Evolutionary conservation across 2,888 invertebrate genomes (phyloP), one percentile per base, ranked within the genome.

Genomic region (Phyllotreta cruciferae): DNA sequence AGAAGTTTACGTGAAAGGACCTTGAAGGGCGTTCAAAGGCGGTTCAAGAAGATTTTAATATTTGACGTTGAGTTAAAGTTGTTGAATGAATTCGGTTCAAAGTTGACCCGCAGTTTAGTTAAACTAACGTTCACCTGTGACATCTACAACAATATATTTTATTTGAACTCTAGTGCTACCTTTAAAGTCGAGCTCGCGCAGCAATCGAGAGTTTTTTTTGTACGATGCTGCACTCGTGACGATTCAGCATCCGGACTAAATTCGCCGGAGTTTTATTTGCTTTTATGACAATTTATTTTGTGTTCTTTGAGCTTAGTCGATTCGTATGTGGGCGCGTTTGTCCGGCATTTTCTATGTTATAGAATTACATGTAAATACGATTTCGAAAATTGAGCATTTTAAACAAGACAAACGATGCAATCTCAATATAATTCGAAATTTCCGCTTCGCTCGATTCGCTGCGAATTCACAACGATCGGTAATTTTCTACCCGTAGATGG

Each of bases 231-330:
- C 9, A 52, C 52, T 37, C 11, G 8, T 5, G 13, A 37, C 3
- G 13, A 1, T 37, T 6, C 13, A 37, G 56, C 57, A n/a, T 13
- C 52, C 37, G 14, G 35, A 61, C 57, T 61, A 61, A 41, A 13
- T n/a, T 34, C 37, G 52, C 4, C 52, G 24, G 37, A 24, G 38
- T 37, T 74, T 73, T 71, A 72, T 76, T 75, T 73, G 70, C 74
- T 74, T 75, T 75, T 74, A 73, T 73, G 75, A 73, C 75, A 74
- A 77, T 77, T 76, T 76, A 74, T 75, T 76, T 71, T 70, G 75
- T 75, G 75, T 73, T 77, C 76, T 76, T 77, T 77, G 77, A 77
- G 70, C 73, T 69, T 57, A 69, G 73, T 63, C 71, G 69, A 74
- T 75, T 75, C 24, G 24, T 73, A 74, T 70, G 73, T 68, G 71